These are phyloP conservation scores for Nymphalis c-album DNA, from an alignment of 2,888 invertebrate genomes.

Conservation along the genomic window DNA sequence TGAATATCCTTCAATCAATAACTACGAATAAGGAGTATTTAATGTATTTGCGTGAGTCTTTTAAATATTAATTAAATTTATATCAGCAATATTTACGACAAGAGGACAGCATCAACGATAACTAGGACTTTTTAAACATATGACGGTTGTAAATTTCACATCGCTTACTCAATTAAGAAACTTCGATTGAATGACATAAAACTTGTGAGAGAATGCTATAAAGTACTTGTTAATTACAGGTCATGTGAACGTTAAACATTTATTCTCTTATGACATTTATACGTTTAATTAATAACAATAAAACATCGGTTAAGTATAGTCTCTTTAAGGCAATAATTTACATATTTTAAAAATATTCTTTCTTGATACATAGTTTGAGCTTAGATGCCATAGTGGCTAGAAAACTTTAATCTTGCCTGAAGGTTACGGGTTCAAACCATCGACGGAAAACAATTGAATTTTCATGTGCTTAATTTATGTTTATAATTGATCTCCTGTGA, in stretches of 20 bases:
- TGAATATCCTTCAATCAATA: neutral
- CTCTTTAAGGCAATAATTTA: no score
- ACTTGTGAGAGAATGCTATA: constrained; percentile 75
- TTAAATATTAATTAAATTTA: constrained; percentile 21
- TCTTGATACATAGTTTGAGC: no score
- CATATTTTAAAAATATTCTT: no score
- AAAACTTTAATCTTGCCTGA: no score
- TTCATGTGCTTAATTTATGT: no score
- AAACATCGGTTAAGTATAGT: neutral
- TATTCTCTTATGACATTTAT: constrained; percentile 3
- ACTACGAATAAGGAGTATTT: constrained; percentile 4
- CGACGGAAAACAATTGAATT: no score
- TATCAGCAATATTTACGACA: constrained; percentile 20
- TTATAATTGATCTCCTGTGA: no score
- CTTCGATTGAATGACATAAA: constrained; percentile 78
- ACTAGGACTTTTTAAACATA: constrained; percentile 68
- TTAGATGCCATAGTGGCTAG: no score
- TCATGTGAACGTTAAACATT: constrained; percentile 55
- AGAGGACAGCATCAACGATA: constrained; percentile 54
- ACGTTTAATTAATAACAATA: neutral
- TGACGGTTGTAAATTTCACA: constrained; percentile 75
- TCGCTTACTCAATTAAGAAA: constrained; percentile 78
- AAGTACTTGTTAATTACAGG: constrained; percentile 76
- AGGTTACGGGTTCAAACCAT: no score
- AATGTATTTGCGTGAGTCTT: constrained; percentile 4